These are phyloP conservation scores for Bruchidius siliquastri DNA, from an alignment of 2,888 invertebrate genomes.

Conservation along the genomic window DNA sequence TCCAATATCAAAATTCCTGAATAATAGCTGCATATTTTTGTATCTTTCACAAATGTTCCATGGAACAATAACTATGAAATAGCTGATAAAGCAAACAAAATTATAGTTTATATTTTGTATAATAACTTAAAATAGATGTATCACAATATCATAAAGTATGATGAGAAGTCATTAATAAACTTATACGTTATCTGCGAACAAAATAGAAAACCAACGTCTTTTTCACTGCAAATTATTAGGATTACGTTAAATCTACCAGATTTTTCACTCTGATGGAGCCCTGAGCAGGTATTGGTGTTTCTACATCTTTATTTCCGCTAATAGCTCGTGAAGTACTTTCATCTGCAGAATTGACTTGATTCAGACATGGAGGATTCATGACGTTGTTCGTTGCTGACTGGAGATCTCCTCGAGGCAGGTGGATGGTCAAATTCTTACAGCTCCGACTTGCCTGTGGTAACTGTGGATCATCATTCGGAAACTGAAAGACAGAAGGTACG, in stretches of 20 bases:
- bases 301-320: not conserved
- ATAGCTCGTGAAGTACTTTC: not conserved
- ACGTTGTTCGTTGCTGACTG: not conserved
- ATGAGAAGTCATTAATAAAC: too few species aligned
- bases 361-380: not conserved
- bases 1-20: too few species aligned
- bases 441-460: not conserved
- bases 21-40: too few species aligned
- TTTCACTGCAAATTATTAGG: not conserved
- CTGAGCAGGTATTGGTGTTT: not conserved
- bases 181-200: too few species aligned
- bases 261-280: not conserved
- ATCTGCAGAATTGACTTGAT: not conserved
- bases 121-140: too few species aligned
- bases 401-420: not conserved
- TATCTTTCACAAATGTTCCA: too few species aligned
- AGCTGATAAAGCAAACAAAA: not conserved
- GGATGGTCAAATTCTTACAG: not conserved
- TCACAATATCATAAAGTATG: too few species aligned
- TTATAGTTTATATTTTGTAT: not conserved
- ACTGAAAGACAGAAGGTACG: too few species aligned
- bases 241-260: not conserved
- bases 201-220: too few species aligned
- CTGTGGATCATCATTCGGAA: not conserved
- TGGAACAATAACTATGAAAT: too few species aligned